Base-by-base conservation (phyloP, 2,888 invertebrate species). In the Herminia tarsipennalis region DNA sequence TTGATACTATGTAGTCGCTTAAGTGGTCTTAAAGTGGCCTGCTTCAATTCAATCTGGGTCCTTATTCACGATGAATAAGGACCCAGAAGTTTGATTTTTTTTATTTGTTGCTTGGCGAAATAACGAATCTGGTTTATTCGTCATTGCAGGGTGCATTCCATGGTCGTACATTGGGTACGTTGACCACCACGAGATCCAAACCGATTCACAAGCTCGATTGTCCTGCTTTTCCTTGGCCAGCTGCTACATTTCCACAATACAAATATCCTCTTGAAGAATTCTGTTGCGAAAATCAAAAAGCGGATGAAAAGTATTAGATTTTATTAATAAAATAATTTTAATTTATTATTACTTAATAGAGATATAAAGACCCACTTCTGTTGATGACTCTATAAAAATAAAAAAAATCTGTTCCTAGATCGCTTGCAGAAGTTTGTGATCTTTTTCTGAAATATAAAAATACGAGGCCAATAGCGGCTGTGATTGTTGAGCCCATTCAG, bases 401-500 rank as follows among this genome's bases (percentile, higher is more conserved):
- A 24, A 12, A 2, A 10, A 6, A 13, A 2, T 30, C 27, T 28
- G 30, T 36, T 36, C 5, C 10, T 22, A 92, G 92, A 56, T 94
- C 94, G 57, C 84, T 95, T 33, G 93, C 92, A 24, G 88, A 92
- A 81, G 95, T 96, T 0, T 94, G 95, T 65, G 95, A 95, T 38
- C 76, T 95, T 30, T 95, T 98, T 50, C 93, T 94, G 5, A 81
- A 93, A 55, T 97, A 94, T 73, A 92, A 93, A 6, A 91, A 86
- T 28, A 94, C 93, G 54, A 93, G 92, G 14, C 97, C 97, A 1
- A 97, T 99, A 0, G 99, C 98, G 8, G 99, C 98, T 3, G 92
- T 99, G n/a, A 94, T 98, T 10, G 93, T 98, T 1, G 99, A 99
- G 83, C 99, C 99, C 0, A 98, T 99, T 59, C 99, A 99, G 84